Evolutionary conservation across 2,888 invertebrate genomes (phyloP).

Genomic region (Sphaerophoria rueppellii): DNA sequence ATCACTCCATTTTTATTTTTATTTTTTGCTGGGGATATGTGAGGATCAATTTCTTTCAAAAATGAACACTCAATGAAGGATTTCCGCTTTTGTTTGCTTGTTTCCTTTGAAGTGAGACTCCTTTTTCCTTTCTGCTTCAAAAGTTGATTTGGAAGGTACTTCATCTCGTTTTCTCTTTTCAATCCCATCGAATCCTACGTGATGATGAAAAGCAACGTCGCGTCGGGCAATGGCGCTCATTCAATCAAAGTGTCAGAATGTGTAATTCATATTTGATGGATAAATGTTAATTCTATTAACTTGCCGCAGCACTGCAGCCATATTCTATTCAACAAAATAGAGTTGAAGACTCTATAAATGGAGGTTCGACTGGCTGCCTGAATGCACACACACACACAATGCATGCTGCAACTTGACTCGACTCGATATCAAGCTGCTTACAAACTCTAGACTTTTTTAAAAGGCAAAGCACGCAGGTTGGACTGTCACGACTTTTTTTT

Average conservation of each 20-base stretch:
- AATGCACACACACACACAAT: not conserved
- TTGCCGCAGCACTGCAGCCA: not conserved
- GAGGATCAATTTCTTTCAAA: slow-evolving; percentile 22
- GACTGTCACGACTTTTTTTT: slow-evolving; percentile 65
- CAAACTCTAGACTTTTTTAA: slow-evolving; percentile 22
- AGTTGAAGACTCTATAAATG: slow-evolving; percentile 24
- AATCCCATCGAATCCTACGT: slow-evolving; percentile 18
- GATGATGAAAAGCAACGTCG: slow-evolving; percentile 35
- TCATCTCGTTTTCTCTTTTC: not conserved
- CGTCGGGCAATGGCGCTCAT: slow-evolving; percentile 46
- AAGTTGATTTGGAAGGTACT: slow-evolving; percentile 31
- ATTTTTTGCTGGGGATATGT: not conserved
- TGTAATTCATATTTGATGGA: slow-evolving; percentile 64
- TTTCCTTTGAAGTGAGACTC: slow-evolving; percentile 29
- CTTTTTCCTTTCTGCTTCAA: not conserved
- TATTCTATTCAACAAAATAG: slow-evolving; percentile 31
- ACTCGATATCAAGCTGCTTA: not conserved
- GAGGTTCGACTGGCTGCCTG: not conserved
- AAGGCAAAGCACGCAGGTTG: slow-evolving; percentile 56
- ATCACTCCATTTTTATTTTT: not conserved
- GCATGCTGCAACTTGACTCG: not conserved
- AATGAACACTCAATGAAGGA: not conserved
- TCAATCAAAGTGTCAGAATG: slow-evolving; percentile 69
- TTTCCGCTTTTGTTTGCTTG: not conserved
- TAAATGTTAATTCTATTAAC: slow-evolving; percentile 60